Base-by-base conservation (phyloP, 2,113 vertebrate species). In the Recurvirostra avosetta region DNA sequence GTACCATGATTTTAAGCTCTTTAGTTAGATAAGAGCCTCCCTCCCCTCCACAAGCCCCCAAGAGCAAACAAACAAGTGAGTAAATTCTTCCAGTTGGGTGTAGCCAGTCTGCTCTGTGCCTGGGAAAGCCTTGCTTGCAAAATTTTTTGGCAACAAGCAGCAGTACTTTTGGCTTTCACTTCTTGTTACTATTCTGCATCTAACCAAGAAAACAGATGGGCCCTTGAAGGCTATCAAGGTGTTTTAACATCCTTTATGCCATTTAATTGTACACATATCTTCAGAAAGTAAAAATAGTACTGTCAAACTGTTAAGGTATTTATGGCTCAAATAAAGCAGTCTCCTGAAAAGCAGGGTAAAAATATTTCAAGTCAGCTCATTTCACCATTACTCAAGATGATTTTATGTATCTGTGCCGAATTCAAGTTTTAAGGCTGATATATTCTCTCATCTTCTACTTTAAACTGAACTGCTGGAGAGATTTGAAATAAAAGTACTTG, bases 21-120 rank as follows among this genome's bases (percentile, higher is more conserved):
- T 19, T 47, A 90, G 62, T 85, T 96, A 98, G 98, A 98, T 97
- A 98, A 98, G 98, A 92, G 66, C 94, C 93, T 97, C 86, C 62
- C 91, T 93, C 90, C 96, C 93, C 88, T 73, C 71, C 74, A 62
- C 66, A 68, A 97, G 90, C 68, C 55, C 89, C 95, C 91, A 87
- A 94, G 91, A 91, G 91, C 90, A 95, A 97, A 95, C 93, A 95
- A 96, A 97, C 77, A 93, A 94, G 89, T 96, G 92, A 96, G 89
- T 95, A 93, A 97, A 96, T 94, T 88, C 90, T 96, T 98, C 96
- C 96, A 93, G 80, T 96, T 90, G 95, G 97, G 96, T 89, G 94
- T 95, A 94, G 94, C 89, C 95, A 76, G 95, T n/a, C 96, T 96
- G 92, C 87, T 93, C 93, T 13, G 66, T 41, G 96, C 97, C 93